Evolutionary conservation across 2,888 invertebrate species (phyloP), one percentile per base, ranked within the genome.

Genomic region (Harmothoe impar): DNA sequence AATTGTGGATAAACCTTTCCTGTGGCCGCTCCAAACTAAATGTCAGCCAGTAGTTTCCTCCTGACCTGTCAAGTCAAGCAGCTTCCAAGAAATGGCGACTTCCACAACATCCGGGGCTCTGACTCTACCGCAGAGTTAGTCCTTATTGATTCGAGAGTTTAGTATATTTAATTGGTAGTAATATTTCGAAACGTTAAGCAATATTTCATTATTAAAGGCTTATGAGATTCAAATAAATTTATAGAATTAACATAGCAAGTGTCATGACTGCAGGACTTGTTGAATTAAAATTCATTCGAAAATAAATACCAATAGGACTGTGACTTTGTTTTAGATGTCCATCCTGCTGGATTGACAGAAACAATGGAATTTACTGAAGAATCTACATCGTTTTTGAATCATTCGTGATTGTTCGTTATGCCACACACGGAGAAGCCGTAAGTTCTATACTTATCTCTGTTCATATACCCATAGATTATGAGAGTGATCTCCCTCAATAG

Each of bases 351-450:
- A 56, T 86, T 54, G 54, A 86, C 54, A 86, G 86, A 86, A 86
- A 86, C 86, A 86, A 86, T 86, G 86, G 86, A 54, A 86, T 52
- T 86, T 54, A 86, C 52, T 86, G 86, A 86, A 86, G 56, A 25
- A 7, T 54, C 52, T 86, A 29, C 56, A 29, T 52, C 56, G 52
- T 54, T 86, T 56, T 33, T 31, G 52, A 56, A 86, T 86, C 86
- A 86, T 54, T 86, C 54, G 86, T 86, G 86, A 86, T 52, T 56
- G 62, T 51, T 78, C 89, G 52, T 54, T 33, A 90, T 90, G 90
- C 90, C 90, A 89, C 89, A 90, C 78, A 88, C 90, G 77, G 89
- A 90, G 72, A 90, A 90, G 72, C 77, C 78, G 90, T 90, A 54
- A 90, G 90, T 90, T 33, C 15, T 33, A 31, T 88, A 33, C 20